phyloP scores from a whole-genome alignment of 2,797 vertebrate species.

The Pelochelys cantorii region DNA sequence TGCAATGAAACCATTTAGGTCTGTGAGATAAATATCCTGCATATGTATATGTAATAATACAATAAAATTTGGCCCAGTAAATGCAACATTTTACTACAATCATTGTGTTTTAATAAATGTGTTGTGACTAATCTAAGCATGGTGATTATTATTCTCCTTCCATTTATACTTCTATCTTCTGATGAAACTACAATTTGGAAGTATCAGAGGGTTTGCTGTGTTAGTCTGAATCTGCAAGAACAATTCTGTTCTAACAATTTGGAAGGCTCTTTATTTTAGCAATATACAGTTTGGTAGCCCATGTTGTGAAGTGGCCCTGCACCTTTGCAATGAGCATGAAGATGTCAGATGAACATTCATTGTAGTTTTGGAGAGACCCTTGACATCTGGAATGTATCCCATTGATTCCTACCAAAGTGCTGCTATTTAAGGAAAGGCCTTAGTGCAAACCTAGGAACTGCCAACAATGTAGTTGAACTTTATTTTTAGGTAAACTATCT shows the following conservation, averaged over 20 bases:
- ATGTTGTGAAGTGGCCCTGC: neutral
- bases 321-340: neutral
- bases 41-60: accelerated
- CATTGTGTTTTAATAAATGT: neutral
- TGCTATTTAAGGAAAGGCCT: neutral
- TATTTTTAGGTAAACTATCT: conserved; percentile 6
- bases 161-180: neutral
- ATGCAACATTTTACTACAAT: accelerated
- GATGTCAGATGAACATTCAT: neutral
- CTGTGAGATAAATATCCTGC: accelerated
- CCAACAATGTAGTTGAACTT: neutral
- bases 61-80: neutral
- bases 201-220: too few species aligned
- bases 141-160: neutral
- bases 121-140: neutral
- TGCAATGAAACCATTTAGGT: neutral
- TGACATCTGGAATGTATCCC: accelerated
- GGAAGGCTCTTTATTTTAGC: neutral
- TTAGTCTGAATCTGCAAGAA: too few species aligned
- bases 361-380: neutral
- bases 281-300: neutral
- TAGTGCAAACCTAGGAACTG: neutral
- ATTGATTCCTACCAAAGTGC: neutral
- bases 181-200: neutral
- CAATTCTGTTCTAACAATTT: too few species aligned